Evolutionary conservation across 2,888 invertebrate species (phyloP).

Genomic region (Cybosia mesomella): DNA sequence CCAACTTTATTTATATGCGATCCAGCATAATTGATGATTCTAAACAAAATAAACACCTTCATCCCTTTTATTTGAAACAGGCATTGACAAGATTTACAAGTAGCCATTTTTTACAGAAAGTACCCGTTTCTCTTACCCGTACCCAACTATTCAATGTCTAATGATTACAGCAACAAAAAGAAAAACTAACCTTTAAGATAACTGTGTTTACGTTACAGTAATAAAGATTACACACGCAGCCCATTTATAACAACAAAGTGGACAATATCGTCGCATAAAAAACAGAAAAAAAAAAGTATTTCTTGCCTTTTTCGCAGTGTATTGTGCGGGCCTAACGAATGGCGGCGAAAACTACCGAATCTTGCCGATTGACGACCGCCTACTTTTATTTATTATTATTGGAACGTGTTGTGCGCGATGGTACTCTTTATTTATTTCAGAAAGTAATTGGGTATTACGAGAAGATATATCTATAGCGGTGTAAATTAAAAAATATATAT

Average conservation of each 20-base stretch:
- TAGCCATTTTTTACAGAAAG: slow-evolving; percentile 38
- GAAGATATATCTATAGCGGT: not conserved
- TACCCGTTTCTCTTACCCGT: slow-evolving; percentile 39
- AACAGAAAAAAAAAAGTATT: slow-evolving; percentile 46
- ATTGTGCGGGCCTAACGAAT: slow-evolving; percentile 53
- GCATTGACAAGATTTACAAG: slow-evolving; percentile 43
- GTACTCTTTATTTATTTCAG: slow-evolving; percentile 41
- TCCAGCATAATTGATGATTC: not conserved
- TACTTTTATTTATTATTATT: slow-evolving; percentile 49
- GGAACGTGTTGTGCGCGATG: slow-evolving; percentile 42
- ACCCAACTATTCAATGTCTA: slow-evolving; percentile 50
- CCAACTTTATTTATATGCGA: not conserved
- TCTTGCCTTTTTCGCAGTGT: slow-evolving; percentile 46
- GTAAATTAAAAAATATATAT: no score
- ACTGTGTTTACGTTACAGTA: slow-evolving; percentile 55
- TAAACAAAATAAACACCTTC: slow-evolving; percentile 19
- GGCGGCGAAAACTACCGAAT: slow-evolving; percentile 50
- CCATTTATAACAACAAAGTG: slow-evolving; percentile 57
- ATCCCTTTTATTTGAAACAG: slow-evolving; percentile 44
- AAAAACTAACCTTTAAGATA: slow-evolving; percentile 54
- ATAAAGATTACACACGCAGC: slow-evolving; percentile 53
- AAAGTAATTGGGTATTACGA: slow-evolving; percentile 19
- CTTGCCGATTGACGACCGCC: slow-evolving; percentile 41
- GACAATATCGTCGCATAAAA: slow-evolving; percentile 54
- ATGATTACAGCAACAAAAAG: slow-evolving; percentile 37